phyloP scores from a whole-genome alignment of 2,888 invertebrate genomes.

The Lutraria lutraria region DNA sequence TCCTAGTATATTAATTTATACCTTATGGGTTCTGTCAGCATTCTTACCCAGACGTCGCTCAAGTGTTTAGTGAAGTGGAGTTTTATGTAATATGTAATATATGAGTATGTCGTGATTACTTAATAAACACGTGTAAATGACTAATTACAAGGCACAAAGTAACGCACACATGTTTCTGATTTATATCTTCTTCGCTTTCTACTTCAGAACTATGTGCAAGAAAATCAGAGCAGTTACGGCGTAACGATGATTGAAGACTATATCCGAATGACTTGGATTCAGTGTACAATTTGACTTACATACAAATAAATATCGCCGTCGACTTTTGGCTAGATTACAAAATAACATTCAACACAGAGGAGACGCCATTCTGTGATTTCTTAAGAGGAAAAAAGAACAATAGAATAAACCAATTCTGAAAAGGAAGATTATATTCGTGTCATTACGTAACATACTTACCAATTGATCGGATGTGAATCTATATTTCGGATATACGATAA shows the following conservation, averaged over 20 bases:
- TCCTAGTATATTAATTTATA: neutral
- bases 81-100: neutral
- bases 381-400: neutral
- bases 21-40: neutral
- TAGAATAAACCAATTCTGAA: neutral
- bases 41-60: neutral
- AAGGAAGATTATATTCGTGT: neutral
- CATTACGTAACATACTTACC: neutral
- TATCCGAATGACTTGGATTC: constrained; percentile 11
- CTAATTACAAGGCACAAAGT: neutral
- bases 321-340: constrained; percentile 9
- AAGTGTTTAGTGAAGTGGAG: neutral
- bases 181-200: neutral
- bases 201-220: neutral
- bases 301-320: neutral
- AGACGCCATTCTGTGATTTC: constrained; percentile 1
- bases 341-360: neutral
- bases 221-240: neutral
- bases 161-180: constrained; percentile 19
- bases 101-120: neutral
- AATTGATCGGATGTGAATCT: neutral
- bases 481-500: constrained; percentile 1
- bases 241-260: neutral
- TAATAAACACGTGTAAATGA: constrained; percentile 23
- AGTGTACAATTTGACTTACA: neutral